A percentile compares a stretch with the other conserved stretches of the same genome.
These are phyloP conservation scores for Crocuta crocuta DNA, from an alignment of 2,113 vertebrate genomes.

Conservation along the genomic window DNA sequence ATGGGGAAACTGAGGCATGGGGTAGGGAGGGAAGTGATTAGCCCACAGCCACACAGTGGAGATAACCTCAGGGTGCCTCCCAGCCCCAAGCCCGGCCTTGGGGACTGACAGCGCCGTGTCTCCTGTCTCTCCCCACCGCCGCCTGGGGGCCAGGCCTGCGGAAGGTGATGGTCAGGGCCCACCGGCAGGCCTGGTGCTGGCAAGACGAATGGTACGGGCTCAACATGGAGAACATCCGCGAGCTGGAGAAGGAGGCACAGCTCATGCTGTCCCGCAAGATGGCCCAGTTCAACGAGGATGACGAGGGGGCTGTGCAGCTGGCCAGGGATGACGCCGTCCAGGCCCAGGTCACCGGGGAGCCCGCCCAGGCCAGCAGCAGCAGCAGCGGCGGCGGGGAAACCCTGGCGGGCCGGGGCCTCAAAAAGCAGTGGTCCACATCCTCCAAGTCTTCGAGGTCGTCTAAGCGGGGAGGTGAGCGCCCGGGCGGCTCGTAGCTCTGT, in stretches of 20 bases:
- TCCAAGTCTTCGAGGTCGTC: constrained; percentile 97
- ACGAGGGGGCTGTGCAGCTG: constrained; percentile 82
- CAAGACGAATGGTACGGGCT: constrained; percentile 99
- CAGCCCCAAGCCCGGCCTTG: background rate
- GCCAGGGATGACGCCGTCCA: constrained; percentile 79
- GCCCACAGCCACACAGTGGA: background rate
- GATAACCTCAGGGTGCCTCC: no score
- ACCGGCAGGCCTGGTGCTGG: constrained; percentile 99
- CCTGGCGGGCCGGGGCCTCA: constrained; percentile 91
- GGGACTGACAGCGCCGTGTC: background rate
- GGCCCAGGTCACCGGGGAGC: constrained; percentile 84
- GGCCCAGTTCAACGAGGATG: constrained; percentile 92
- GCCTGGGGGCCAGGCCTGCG: constrained; percentile 88
- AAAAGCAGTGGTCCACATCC: constrained; percentile 99
- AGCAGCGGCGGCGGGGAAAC: constrained; percentile 82
- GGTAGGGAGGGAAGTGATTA: background rate
- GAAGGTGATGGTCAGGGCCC: constrained; percentile 98
- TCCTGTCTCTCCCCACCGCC: background rate
- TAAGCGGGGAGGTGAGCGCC: constrained; percentile 95
- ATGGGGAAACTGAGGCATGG: background rate
- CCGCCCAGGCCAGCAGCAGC: constrained; percentile 83
- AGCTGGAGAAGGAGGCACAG: constrained; percentile 97
- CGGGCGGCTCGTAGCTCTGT: rapidly evolving
- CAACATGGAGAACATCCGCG: constrained; percentile 97
- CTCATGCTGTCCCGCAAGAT: constrained; percentile 95